Evolutionary conservation across 2,113 vertebrate species (phyloP).

Genomic region (Takifugu bimaculatus): DNA sequence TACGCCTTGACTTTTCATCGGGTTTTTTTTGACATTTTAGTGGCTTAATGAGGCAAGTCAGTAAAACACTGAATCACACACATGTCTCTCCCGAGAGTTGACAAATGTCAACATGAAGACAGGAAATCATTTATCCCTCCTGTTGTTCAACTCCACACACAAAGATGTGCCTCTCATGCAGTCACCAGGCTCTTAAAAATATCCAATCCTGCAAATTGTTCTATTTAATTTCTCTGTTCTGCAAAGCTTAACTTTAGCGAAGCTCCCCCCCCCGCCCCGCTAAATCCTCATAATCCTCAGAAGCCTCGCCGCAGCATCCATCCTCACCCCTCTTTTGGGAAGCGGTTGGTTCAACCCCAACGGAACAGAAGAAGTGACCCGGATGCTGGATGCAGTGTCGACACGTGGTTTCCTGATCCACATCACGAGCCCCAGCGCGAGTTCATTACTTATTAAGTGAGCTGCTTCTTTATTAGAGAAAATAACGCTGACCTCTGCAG

Average conservation of each 20-base stretch:
- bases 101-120: constrained; percentile 2
- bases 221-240: constrained; percentile 63
- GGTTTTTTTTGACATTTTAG: no score
- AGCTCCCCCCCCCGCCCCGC: constrained; percentile 26
- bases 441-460: constrained; percentile 52
- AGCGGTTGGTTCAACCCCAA: constrained; percentile 50
- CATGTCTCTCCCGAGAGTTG: no score
- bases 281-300: constrained; percentile 69
- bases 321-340: constrained; percentile 38
- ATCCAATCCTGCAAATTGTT: constrained; percentile 63
- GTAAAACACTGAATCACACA: no score
- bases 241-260: constrained; percentile 64
- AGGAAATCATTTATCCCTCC: constrained; percentile 20
- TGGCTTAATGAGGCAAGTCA: no score
- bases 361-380: constrained; percentile 47
- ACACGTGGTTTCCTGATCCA: constrained; percentile 35
- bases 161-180: no score
- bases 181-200: constrained; percentile 30
- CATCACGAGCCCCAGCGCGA: constrained; percentile 16
- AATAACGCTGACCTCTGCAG: background rate
- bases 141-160: background rate
- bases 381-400: constrained; percentile 33
- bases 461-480: constrained; percentile 14
- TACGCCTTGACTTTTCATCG: no score
- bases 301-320: constrained; percentile 42